Conservation (phyloP, 2,113 vertebrate species). For the Corynorhinus townsendii region DNA sequence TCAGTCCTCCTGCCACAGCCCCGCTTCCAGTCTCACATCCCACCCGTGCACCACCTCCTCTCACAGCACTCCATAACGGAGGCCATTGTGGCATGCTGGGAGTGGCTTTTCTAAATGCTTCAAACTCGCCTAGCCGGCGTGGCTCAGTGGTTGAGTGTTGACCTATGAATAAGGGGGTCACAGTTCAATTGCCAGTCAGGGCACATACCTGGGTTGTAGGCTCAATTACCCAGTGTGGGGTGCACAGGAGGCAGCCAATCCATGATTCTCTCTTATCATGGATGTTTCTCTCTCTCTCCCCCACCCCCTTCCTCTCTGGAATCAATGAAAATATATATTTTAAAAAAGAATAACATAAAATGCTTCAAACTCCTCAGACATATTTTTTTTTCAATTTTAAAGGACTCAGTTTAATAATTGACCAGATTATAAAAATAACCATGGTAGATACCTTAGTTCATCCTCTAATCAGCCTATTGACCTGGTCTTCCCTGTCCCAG, state of each 20-base stretch:
- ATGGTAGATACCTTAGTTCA: constrained; percentile 88
- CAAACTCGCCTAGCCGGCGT: neutral
- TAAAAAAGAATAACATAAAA: neutral
- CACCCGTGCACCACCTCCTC: neutral
- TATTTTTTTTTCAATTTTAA: no score
- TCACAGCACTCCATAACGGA: neutral
- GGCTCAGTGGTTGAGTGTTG: no score
- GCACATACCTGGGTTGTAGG: no score
- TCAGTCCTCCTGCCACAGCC: neutral
- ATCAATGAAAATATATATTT: no score
- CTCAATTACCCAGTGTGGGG: no score
- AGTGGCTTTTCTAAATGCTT: neutral
- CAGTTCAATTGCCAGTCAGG: no score
- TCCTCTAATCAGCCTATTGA: constrained; percentile 96
- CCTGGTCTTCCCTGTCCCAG: constrained; percentile 97
- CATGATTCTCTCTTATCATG: no score
- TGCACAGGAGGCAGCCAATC: no score
- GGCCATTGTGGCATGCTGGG: neutral
- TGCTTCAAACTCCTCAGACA: neutral
- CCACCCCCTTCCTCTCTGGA: no score
- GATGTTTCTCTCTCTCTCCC: no score
- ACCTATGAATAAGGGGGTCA: no score
- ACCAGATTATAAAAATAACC: constrained; percentile 63
- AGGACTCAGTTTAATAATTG: no score
- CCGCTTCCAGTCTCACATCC: neutral